A percentile compares a stretch with the other conserved stretches of the same genome.
These are phyloP conservation scores for Chaenodraco wilsoni DNA, from an alignment of 2,797 vertebrate species.

Conservation along the genomic window DNA sequence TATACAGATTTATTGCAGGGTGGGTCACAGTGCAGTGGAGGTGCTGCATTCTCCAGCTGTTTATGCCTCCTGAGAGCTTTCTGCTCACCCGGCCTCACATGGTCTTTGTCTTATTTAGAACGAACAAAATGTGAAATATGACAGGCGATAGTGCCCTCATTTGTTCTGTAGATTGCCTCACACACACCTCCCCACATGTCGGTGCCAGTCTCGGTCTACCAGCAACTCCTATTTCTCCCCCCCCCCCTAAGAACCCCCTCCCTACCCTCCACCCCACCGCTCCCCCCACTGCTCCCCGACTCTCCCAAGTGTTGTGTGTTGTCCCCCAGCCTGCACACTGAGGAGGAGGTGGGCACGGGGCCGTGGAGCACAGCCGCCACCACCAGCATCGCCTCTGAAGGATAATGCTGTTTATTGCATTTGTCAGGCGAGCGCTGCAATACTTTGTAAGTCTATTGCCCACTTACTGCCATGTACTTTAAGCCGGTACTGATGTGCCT, in stretches of 20 bases:
- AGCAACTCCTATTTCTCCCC: slow-evolving; percentile 61
- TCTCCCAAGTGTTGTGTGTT: slow-evolving; percentile 55
- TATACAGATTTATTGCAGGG: slow-evolving; percentile 77
- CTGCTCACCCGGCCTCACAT: slow-evolving; percentile 65
- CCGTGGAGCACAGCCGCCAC: slow-evolving; percentile 75
- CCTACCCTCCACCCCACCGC: slow-evolving; percentile 31
- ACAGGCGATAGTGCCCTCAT: slow-evolving; percentile 78
- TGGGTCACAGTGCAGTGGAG: slow-evolving; percentile 78
- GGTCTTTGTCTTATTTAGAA: slow-evolving; percentile 84
- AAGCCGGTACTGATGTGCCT: slow-evolving; percentile 80
- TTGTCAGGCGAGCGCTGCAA: slow-evolving; percentile 83
- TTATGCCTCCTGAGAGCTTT: slow-evolving; percentile 80
- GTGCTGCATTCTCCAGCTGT: slow-evolving; percentile 81
- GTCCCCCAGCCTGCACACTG: slow-evolving; percentile 55
- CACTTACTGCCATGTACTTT: slow-evolving; percentile 81
- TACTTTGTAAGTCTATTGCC: slow-evolving; percentile 85
- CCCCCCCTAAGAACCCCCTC: slow-evolving; percentile 21
- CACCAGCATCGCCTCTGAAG: slow-evolving; percentile 78
- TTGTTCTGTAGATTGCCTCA: slow-evolving; percentile 81
- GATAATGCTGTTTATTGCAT: slow-evolving; percentile 85
- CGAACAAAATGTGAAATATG: slow-evolving; percentile 80
- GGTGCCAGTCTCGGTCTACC: slow-evolving; percentile 78
- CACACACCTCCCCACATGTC: slow-evolving; percentile 81
- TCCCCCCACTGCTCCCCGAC: slow-evolving; percentile 45
- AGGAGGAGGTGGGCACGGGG: slow-evolving; percentile 71